Evolutionary conservation across 2,113 vertebrate species (phyloP).

Genomic region (Leucopternis melanops): DNA sequence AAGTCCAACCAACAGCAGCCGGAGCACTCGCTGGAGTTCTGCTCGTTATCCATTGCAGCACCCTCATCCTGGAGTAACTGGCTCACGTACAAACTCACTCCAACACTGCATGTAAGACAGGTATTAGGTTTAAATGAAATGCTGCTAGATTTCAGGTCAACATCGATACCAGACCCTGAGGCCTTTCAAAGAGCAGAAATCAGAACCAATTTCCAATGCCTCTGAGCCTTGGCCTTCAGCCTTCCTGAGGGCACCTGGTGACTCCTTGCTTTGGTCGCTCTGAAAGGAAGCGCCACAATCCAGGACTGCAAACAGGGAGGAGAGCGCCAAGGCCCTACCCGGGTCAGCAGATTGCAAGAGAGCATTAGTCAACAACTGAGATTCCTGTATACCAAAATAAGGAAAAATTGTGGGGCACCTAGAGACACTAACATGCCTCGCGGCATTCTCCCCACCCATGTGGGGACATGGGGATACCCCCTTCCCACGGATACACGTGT

Average conservation of each 20-base stretch:
- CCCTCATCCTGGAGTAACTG: background rate
- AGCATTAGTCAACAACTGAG: rapidly evolving
- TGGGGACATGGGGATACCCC: rapidly evolving
- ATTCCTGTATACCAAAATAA: rapidly evolving
- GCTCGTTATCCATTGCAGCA: rapidly evolving
- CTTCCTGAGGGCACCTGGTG: background rate
- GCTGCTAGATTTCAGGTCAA: background rate
- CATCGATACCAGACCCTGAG: rapidly evolving
- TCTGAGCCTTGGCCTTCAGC: background rate
- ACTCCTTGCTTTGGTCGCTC: background rate
- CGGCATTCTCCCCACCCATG: rapidly evolving
- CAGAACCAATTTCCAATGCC: background rate
- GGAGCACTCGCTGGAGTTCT: background rate
- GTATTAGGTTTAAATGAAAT: rapidly evolving
- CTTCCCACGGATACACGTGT: rapidly evolving
- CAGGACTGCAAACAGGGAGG: background rate
- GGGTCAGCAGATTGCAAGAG: rapidly evolving
- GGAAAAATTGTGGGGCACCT: background rate
- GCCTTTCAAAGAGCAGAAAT: background rate
- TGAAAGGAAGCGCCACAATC: rapidly evolving
- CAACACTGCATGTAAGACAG: rapidly evolving
- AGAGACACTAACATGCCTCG: rapidly evolving
- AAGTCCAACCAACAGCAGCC: background rate
- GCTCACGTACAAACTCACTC: background rate
- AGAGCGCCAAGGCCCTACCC: background rate